Base-by-base conservation (phyloP, 2,888 invertebrate genomes). In the Dysmachus trigonus region DNA sequence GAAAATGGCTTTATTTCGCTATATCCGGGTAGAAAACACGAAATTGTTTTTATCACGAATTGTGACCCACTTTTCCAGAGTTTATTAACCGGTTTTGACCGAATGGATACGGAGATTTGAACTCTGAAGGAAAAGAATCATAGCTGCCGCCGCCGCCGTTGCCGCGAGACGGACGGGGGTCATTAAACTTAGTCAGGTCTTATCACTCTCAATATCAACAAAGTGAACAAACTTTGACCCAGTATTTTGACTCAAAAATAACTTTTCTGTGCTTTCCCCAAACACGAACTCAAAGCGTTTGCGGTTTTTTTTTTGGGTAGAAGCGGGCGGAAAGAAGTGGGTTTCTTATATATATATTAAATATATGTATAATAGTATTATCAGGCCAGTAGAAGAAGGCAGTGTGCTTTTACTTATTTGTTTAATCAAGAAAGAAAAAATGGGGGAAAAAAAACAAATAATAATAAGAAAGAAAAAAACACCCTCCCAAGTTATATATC, bases 1-100 rank as follows among this genome's bases (percentile, higher is more conserved):
- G 79, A 51, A 79, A 79, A 79, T 79, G 22, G 30, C 79, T 79
- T 81, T 53, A 76, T 33, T 81, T 35, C 53, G 31, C 53, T 81
- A 81, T 81, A 81, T 81, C 81, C 81, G 81, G 81, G 81, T 81
- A 81, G 81, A 81, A 81, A 81, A 81, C 53, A 81, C 81, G 31
- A 81, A 81, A 81, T 81, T 81, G 81, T 81, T 81, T 83, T 83
- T 72, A 72, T 83, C 72, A 35, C 33, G 41, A 83, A 38, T 41
- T 31, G 83, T 83, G 83, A 83, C 83, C 83, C 72, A 83, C 83
- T 72, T 83, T 83, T 83, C 62, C 30, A 72, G 72, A 83, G 83
- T 83, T 83, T 83, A 83, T 83, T 83, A 83, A 83, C 83, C 83
- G 83, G 83, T 83, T 83, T 83, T 81, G 72, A 83, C 41, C 83